Evolutionary conservation across 2,797 vertebrate genomes (phyloP).

Genomic region (Enteromius argenteus): DNA sequence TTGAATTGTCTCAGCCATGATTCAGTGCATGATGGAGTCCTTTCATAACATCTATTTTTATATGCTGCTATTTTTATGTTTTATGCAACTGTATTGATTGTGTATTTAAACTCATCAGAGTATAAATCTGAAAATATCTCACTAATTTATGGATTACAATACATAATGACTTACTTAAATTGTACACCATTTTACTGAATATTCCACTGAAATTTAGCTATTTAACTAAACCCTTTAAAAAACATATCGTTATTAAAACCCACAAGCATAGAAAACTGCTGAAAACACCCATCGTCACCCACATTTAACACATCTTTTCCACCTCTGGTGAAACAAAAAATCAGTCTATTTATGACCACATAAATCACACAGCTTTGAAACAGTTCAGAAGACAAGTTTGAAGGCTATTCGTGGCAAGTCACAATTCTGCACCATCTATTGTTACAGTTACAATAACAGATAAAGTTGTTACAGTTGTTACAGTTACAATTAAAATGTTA

Average conservation of each 20-base stretch:
- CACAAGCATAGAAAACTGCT: not conserved
- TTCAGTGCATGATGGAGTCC: not conserved
- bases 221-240: conserved; percentile 2
- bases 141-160: not conserved
- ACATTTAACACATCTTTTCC: not conserved
- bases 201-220: not conserved
- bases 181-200: not conserved
- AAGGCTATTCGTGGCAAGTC: not conserved
- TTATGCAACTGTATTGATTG: not conserved
- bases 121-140: not conserved
- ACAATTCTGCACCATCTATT: not conserved
- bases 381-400: not conserved
- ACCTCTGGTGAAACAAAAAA: not conserved
- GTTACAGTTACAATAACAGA: not conserved
- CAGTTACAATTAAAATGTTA: too few species aligned
- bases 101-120: not conserved
- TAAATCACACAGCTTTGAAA: not conserved
- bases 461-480: too few species aligned
- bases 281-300: not conserved
- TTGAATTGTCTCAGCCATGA: conserved; percentile 12
- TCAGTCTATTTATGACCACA: not conserved
- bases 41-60: not conserved
- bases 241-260: not conserved
- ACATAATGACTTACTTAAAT: not conserved
- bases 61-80: not conserved